Base-by-base conservation (phyloP, 2,888 invertebrate genomes). In the Microchrysa polita region DNA sequence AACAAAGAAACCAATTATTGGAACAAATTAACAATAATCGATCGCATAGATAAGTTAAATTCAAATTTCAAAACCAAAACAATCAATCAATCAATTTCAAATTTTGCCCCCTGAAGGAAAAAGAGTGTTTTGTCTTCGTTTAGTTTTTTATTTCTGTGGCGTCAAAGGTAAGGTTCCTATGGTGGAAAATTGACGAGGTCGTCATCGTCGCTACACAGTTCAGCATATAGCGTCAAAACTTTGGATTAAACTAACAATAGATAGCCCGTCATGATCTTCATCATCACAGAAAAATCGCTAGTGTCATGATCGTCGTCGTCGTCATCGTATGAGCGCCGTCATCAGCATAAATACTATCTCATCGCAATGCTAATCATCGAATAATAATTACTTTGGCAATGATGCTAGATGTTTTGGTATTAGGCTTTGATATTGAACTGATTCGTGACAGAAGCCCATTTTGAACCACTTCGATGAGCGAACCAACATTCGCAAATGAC, bases 21-120 rank as follows among this genome's bases (percentile, higher is more conserved):
- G 67, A 76, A 76, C 74, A 76, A 76, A 76, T 76, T 74, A 76
- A 76, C 74, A 76, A 76, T 76, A 76, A 76, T 75, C 75, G 75
- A 72, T 72, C 72, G 74, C 72, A 75, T 74, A 74, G 72, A 75
- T 74, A 72, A 73, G 69, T 59, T 10, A 73, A 75, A 74, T 74
- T 75, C 72, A 72, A 72, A 74, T 67, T 72, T 71, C 16, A 42
- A 74, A 57, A 63, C 74, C 48, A 23, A 72, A 76, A 74, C 72
- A 76, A 76, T 76, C 75, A 76, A 76, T 76, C 75, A 76, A 76
- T 76, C 75, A 76, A 74, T 76, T 75, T 74, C 60, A 60, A 60
- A 67, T 18, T 67, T 69, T 52, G n/a, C n/a, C n/a, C 34, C 44
- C 55, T 40, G 23, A 9, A 59, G 22, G 27, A 67, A 72, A n/a